Evolutionary conservation across 2,888 invertebrate genomes (phyloP).

Genomic region (Eurytoma californica): DNA sequence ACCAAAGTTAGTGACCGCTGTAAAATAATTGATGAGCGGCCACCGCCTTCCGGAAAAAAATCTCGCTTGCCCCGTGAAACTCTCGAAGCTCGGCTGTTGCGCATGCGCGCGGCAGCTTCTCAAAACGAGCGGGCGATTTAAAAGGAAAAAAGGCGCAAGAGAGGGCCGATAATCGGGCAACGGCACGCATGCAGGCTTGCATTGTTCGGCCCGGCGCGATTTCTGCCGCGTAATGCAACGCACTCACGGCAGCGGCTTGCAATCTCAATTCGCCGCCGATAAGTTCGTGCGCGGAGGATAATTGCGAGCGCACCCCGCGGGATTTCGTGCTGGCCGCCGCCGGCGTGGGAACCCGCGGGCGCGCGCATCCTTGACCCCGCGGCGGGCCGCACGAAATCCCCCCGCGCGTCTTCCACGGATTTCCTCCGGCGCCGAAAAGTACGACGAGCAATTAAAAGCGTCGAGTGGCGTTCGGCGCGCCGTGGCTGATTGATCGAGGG

Average conservation of each 20-base stretch:
- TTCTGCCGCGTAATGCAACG: background rate
- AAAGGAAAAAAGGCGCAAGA: too few relatives aligned
- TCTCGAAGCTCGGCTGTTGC: too few relatives aligned
- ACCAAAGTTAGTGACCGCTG: too few relatives aligned
- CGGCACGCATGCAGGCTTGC: background rate
- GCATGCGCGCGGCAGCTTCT: too few relatives aligned
- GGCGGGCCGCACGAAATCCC: conserved; percentile 19
- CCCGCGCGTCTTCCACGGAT: background rate
- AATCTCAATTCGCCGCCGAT: conserved; percentile 13
- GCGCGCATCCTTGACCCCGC: conserved; percentile 43
- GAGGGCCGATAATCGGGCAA: background rate
- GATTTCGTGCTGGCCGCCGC: conserved; percentile 20
- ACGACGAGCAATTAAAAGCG: conserved; percentile 21
- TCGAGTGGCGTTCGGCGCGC: background rate
- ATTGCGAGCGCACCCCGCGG: conserved; percentile 7
- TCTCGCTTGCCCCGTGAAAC: too few relatives aligned
- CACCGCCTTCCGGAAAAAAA: too few relatives aligned
- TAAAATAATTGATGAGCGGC: too few relatives aligned
- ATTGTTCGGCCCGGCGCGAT: background rate
- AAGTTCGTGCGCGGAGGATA: conserved; percentile 11
- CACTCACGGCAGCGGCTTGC: background rate
- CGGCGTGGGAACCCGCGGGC: conserved; percentile 33
- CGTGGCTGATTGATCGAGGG: conserved; percentile 23
- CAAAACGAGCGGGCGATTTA: too few relatives aligned
- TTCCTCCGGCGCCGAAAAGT: background rate